Conservation (phyloP, 2,113 vertebrate genomes). For the Grammomys surdaster region DNA sequence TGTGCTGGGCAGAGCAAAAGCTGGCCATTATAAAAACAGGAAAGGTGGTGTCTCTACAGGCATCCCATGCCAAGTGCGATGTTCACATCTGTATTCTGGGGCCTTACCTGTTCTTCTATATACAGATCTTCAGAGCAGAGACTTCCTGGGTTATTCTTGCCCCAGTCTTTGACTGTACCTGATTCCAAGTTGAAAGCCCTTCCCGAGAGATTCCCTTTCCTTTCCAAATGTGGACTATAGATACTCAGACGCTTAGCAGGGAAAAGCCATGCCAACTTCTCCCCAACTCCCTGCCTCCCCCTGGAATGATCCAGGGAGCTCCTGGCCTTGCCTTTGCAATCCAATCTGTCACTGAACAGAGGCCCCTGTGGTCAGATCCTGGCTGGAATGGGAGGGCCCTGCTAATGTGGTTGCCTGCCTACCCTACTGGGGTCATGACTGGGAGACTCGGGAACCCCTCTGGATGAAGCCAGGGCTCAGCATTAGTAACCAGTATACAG, state of each 20-base stretch:
- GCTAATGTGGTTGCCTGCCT: background rate
- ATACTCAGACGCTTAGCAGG: rapidly evolving
- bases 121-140: background rate
- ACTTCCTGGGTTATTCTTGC: background rate
- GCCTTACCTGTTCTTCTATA: background rate
- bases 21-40: background rate
- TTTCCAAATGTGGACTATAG: background rate
- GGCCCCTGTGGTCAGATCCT: background rate
- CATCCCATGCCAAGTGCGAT: background rate
- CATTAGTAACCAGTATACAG: background rate
- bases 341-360: background rate
- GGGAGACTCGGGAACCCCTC: background rate
- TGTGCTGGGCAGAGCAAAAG: background rate
- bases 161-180: background rate
- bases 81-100: background rate
- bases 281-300: background rate
- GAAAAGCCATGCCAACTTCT: rapidly evolving
- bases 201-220: background rate
- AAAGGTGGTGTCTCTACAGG: background rate
- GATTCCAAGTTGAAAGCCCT: background rate
- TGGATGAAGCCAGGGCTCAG: background rate
- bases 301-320: background rate
- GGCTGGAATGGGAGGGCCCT: background rate
- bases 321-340: background rate
- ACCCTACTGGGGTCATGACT: background rate